These are phyloP conservation scores for Pelobates cultripes DNA, from an alignment of 2,797 vertebrate species.

Conservation along the genomic window DNA sequence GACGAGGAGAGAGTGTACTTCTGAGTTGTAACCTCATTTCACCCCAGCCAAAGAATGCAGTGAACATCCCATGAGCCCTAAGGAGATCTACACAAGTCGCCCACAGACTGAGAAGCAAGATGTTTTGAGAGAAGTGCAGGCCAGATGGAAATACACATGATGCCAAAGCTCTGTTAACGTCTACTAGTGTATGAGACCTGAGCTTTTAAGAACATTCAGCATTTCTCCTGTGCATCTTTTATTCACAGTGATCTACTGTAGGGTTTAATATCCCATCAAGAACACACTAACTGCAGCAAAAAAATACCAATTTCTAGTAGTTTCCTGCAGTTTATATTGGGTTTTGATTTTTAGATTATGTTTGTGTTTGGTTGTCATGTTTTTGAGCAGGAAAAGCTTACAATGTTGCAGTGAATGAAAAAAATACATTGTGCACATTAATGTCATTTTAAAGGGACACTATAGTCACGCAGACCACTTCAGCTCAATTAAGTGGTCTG, in stretches of 20 bases:
- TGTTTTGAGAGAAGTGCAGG: slow-evolving; percentile 43
- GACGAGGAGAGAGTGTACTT: slow-evolving; percentile 36
- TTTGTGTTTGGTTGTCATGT: no score
- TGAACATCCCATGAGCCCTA: slow-evolving; percentile 36
- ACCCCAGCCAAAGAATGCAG: slow-evolving; percentile 55
- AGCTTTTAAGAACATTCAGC: slow-evolving; percentile 12
- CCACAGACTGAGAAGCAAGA: slow-evolving; percentile 53
- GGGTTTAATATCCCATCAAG: not conserved
- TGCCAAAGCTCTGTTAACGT: slow-evolving; percentile 28
- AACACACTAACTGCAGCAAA: not conserved
- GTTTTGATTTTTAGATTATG: no score
- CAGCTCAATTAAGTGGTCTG: no score
- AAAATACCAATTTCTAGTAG: no score
- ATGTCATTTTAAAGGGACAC: no score
- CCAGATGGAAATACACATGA: slow-evolving; percentile 45
- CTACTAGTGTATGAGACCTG: slow-evolving; percentile 22
- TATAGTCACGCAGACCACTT: no score
- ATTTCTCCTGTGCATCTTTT: not conserved
- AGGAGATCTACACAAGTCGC: slow-evolving; percentile 56
- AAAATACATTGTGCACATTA: no score
- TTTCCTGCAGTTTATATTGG: no score
- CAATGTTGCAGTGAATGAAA: no score
- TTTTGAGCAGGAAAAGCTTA: no score
- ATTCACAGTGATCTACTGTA: not conserved
- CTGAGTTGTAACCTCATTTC: slow-evolving; percentile 48